Evolutionary conservation across 2,113 vertebrate species (phyloP).

Genomic region (Megaceryle maxima): DNA sequence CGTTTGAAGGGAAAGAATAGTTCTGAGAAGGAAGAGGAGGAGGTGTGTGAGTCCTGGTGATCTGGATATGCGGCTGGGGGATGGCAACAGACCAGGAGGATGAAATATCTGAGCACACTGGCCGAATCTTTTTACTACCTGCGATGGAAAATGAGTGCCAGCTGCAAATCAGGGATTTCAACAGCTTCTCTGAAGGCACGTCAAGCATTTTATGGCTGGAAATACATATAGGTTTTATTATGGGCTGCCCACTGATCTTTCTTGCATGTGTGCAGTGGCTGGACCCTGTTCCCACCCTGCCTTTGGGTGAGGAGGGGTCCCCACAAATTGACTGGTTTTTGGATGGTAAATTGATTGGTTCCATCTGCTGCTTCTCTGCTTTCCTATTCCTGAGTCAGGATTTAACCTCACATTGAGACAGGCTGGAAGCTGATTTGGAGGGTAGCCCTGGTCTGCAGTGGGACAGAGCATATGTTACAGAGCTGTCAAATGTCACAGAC

Average conservation of each 20-base stretch:
- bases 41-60: background rate
- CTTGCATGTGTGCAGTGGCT: background rate
- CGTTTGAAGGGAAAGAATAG: conserved; percentile 54
- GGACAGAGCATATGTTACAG: conserved; percentile 9
- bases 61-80: background rate
- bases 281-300: conserved; percentile 13
- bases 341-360: conserved; percentile 49
- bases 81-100: accelerated
- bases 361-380: conserved; percentile 52
- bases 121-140: conserved; percentile 64
- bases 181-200: conserved; percentile 55
- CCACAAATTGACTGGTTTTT: conserved; percentile 15
- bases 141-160: conserved; percentile 63
- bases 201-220: conserved; percentile 65
- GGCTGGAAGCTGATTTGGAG: background rate
- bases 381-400: background rate
- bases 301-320: background rate
- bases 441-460: background rate
- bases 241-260: conserved; percentile 46
- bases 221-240: conserved; percentile 63
- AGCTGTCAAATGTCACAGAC: conserved; percentile 40
- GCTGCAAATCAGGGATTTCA: conserved; percentile 70
- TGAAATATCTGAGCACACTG: conserved; percentile 34
- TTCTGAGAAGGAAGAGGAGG: conserved; percentile 43
- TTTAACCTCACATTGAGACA: conserved; percentile 4